These are phyloP conservation scores for Galerucella calmariensis DNA, from an alignment of 2,888 invertebrate genomes.

Conservation along the genomic window DNA sequence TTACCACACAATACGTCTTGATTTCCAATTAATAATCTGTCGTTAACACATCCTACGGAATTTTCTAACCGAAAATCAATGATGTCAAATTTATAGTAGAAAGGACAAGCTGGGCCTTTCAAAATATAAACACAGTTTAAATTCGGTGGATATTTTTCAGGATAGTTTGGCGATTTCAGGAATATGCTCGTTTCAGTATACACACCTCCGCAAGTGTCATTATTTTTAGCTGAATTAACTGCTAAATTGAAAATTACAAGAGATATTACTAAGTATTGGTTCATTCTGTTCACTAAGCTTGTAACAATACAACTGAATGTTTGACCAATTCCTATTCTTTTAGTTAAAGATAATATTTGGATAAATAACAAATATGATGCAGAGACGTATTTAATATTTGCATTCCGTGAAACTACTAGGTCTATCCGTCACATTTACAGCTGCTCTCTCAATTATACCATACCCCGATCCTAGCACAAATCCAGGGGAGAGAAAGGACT, in stretches of 20 bases:
- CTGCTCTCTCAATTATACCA: background rate
- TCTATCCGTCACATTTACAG: background rate
- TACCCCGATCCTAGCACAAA: too few relatives aligned
- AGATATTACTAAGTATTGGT: background rate
- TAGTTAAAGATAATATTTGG: conserved; percentile 31
- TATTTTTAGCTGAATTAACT: background rate
- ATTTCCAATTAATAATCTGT: conserved; percentile 67
- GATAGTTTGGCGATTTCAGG: conserved; percentile 68
- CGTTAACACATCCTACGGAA: conserved; percentile 66
- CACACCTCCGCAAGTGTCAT: conserved; percentile 59
- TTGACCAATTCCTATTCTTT: conserved; percentile 13
- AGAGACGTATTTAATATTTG: conserved; percentile 11
- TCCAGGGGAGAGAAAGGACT: too few relatives aligned
- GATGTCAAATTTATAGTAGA: conserved; percentile 68
- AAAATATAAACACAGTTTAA: conserved; percentile 67
- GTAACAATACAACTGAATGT: too few relatives aligned
- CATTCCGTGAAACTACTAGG: background rate
- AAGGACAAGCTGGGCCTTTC: conserved; percentile 66
- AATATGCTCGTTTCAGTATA: conserved; percentile 59
- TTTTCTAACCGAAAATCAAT: conserved; percentile 68
- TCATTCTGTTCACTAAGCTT: conserved; percentile 7
- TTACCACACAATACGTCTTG: conserved; percentile 68
- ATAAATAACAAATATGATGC: conserved; percentile 50
- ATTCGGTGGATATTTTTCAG: conserved; percentile 64
- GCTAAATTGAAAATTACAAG: background rate